Percentiles rank a stretch among this genome's conserved stretches.
phyloP scores from a whole-genome alignment of 2,888 invertebrate species.

The Exocentrus adspersus region DNA sequence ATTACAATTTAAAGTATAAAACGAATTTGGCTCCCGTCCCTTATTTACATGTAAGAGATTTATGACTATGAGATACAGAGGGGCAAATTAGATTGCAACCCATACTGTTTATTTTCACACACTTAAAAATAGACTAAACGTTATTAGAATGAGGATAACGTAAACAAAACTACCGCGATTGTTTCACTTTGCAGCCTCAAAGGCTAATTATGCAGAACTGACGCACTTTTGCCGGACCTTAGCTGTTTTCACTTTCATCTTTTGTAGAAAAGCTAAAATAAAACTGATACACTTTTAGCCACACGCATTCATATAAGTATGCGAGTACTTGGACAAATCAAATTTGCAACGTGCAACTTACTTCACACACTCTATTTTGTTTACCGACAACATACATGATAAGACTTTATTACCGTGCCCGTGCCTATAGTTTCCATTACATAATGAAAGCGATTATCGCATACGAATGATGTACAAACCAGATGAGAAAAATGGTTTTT shows the following conservation, averaged over 20 bases:
- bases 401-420: no score
- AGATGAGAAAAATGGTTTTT: no score
- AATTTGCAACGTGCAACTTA: no score
- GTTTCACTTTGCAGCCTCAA: background rate
- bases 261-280: background rate
- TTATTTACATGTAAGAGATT: conserved; percentile 5
- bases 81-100: conserved; percentile 16
- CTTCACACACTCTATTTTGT: no score
- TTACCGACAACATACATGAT: no score
- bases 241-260: background rate
- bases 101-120: conserved; percentile 10
- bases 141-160: conserved; percentile 5
- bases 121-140: conserved; percentile 18
- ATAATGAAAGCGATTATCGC: no score
- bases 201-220: background rate
- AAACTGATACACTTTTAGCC: no score
- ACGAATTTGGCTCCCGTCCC: background rate
- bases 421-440: no score
- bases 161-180: background rate
- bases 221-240: background rate
- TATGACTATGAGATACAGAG: conserved; percentile 9
- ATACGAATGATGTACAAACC: no score
- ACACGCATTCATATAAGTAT: no score
- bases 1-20: background rate
- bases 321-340: no score